Percentiles rank a stretch among this genome's conserved stretches.
Evolutionary conservation across 2,113 vertebrate species (phyloP).

Genomic region (Callipepla californica): DNA sequence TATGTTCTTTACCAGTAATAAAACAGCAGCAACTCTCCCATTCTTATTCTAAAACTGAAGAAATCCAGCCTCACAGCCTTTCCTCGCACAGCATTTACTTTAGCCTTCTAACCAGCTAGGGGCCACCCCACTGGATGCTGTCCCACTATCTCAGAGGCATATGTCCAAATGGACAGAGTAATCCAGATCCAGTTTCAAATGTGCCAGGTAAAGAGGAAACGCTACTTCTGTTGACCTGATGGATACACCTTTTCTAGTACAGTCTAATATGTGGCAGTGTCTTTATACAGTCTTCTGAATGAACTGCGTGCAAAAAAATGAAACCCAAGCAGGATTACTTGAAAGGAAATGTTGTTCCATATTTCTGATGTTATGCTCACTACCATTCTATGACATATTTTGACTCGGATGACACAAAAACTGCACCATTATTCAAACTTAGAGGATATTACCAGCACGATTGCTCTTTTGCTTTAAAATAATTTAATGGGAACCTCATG

Average conservation of each 20-base stretch:
- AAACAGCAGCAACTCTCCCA: background rate
- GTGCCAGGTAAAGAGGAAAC: background rate
- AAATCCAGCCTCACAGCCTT: background rate
- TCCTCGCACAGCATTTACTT: rapidly evolving
- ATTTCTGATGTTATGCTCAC: background rate
- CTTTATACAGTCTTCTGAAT: background rate
- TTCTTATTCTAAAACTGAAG: background rate
- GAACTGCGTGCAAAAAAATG: background rate
- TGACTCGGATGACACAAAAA: background rate
- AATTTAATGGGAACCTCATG: background rate
- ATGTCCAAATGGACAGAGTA: background rate
- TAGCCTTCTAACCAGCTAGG: background rate
- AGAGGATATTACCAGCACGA: background rate
- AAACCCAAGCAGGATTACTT: background rate
- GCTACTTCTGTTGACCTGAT: background rate
- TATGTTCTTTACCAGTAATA: background rate
- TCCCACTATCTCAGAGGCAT: background rate
- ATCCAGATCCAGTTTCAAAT: background rate
- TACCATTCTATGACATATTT: background rate
- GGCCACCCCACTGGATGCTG: background rate
- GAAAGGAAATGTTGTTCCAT: background rate
- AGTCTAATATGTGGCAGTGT: background rate
- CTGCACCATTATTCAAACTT: background rate
- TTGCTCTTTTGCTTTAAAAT: background rate
- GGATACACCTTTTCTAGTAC: background rate